These are phyloP conservation scores for Scrobipalpa atriplicella DNA, from an alignment of 2,888 invertebrate genomes.

Conservation along the genomic window DNA sequence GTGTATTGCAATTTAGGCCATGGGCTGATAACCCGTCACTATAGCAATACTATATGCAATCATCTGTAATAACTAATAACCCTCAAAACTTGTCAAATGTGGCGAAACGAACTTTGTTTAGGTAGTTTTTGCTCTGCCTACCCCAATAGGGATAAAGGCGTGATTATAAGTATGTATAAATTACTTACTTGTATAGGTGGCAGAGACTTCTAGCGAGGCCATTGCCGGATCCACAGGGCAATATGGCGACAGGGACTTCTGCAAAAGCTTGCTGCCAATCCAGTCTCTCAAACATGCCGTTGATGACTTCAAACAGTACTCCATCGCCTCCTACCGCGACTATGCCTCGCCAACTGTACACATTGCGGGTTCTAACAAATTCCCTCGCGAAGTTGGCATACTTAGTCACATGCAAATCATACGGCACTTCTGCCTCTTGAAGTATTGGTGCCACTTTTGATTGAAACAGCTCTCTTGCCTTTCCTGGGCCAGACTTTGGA, in stretches of 20 bases:
- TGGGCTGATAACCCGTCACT: no score
- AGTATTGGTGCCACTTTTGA: slow-evolving; percentile 92
- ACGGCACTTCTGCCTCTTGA: slow-evolving; percentile 93
- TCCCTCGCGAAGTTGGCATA: slow-evolving; percentile 93
- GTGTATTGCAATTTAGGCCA: no score
- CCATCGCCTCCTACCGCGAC: slow-evolving; percentile 92
- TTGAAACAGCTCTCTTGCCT: slow-evolving; percentile 93
- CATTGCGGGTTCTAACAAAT: slow-evolving; percentile 88
- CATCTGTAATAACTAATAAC: no score
- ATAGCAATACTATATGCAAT: no score
- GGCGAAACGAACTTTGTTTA: no score
- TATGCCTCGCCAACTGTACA: slow-evolving; percentile 90
- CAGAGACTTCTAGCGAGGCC: slow-evolving; percentile 95
- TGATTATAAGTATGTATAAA: no score
- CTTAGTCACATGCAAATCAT: slow-evolving; percentile 94
- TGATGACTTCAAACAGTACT: slow-evolving; percentile 90
- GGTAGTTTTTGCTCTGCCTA: no score
- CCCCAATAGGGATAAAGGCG: no score
- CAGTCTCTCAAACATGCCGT: slow-evolving; percentile 93
- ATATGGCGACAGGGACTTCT: slow-evolving; percentile 91
- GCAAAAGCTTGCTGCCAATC: slow-evolving; percentile 92
- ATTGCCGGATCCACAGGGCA: slow-evolving; percentile 99
- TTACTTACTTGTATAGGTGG: slow-evolving; percentile 87
- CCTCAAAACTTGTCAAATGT: no score
- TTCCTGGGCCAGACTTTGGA: slow-evolving; percentile 97